These are phyloP conservation scores for Dipodomys spectabilis DNA, from an alignment of 2,113 vertebrate genomes.

Conservation along the genomic window DNA sequence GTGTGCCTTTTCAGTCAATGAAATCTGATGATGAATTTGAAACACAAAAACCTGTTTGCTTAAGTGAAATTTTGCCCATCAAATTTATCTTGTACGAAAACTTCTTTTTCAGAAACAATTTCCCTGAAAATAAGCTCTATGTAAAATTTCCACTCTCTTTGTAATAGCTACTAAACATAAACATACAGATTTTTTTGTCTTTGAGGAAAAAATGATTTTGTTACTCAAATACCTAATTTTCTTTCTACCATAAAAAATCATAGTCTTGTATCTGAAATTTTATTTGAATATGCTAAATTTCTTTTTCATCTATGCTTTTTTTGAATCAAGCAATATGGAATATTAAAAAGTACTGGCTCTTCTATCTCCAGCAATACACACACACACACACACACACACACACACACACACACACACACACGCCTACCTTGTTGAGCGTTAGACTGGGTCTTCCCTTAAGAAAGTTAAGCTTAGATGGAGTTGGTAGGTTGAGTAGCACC, in stretches of 20 bases:
- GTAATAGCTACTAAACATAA: conserved; percentile 29
- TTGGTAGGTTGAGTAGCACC: too few species aligned
- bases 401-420: too few species aligned
- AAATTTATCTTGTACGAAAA: conserved; percentile 52
- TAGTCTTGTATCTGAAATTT: conserved; percentile 4
- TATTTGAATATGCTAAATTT: conserved; percentile 38
- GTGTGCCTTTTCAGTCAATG: neutral
- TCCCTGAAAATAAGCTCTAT: conserved; percentile 43
- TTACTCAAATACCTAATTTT: neutral
- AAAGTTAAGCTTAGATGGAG: too few species aligned
- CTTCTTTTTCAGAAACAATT: neutral
- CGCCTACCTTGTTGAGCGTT: too few species aligned
- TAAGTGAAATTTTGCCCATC: conserved; percentile 46
- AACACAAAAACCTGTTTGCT: conserved; percentile 44
- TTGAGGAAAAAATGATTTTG: conserved; percentile 39
- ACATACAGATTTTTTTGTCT: neutral
- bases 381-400: too few species aligned
- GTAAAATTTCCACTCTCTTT: conserved; percentile 34
- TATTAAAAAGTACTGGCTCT: neutral
- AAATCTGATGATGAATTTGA: conserved; percentile 19
- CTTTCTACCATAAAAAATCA: conserved; percentile 30
- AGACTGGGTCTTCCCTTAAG: too few species aligned
- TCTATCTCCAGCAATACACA: neutral
- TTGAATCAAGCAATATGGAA: neutral
- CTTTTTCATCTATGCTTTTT: neutral